These are phyloP conservation scores for Natrix natrix DNA, from an alignment of 2,797 vertebrate genomes.

Conservation along the genomic window DNA sequence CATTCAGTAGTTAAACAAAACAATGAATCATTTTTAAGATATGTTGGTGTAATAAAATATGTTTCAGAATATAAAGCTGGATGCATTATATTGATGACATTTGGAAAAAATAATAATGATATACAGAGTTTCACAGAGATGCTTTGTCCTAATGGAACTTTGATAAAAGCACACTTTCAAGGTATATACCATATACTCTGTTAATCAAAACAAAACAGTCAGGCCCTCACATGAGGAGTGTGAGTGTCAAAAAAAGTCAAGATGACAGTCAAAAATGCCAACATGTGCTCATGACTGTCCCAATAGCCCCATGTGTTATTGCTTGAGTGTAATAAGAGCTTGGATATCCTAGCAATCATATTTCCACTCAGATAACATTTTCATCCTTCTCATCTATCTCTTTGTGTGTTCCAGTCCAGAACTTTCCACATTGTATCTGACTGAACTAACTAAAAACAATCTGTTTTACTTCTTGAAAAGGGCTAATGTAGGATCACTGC, in stretches of 20 bases:
- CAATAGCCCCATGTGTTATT: neutral
- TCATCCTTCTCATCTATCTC: neutral
- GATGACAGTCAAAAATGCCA: neutral
- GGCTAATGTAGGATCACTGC: fast-evolving
- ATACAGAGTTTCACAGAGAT: neutral
- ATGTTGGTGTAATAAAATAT: neutral
- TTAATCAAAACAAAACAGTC: neutral
- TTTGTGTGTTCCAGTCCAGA: neutral
- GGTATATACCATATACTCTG: neutral
- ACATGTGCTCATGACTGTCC: neutral
- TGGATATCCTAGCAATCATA: neutral
- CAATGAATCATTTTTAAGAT: neutral
- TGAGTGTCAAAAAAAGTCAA: neutral
- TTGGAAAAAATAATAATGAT: neutral
- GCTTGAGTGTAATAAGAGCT: neutral
- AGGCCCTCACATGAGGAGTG: neutral
- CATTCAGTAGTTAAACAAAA: neutral
- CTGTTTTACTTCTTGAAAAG: neutral
- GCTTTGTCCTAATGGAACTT: neutral
- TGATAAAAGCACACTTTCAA: neutral
- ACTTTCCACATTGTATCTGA: neutral
- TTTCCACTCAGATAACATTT: neutral
- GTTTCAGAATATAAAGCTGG: neutral
- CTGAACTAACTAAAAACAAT: neutral
- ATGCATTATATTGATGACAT: neutral